Percentiles rank a stretch among this genome's conserved stretches.
Evolutionary conservation across 2,888 invertebrate genomes (phyloP).

Genomic region (Palloptera scutellata): DNA sequence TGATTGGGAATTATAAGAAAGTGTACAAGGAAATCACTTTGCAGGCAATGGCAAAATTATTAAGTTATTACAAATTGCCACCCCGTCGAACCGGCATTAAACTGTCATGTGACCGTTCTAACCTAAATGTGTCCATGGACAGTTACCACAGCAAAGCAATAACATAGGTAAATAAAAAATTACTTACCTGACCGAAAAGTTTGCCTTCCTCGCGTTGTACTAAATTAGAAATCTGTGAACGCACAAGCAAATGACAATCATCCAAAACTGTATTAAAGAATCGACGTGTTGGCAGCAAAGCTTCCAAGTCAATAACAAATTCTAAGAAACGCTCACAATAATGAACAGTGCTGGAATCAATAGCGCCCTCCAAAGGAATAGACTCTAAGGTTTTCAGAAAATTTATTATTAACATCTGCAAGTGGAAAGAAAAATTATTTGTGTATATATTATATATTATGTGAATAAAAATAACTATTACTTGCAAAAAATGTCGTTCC

Average conservation of each 20-base stretch:
- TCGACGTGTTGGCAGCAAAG: slow-evolving; percentile 91
- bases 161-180: too few relatives aligned
- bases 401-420: slow-evolving; percentile 76
- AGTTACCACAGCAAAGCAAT: too few relatives aligned
- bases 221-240: slow-evolving; percentile 83
- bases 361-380: slow-evolving; percentile 72
- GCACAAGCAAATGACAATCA: slow-evolving; percentile 91
- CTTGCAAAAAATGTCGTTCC: slow-evolving; percentile 86
- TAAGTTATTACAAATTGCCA: too few relatives aligned
- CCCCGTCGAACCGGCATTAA: too few relatives aligned
- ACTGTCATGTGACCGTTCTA: too few relatives aligned
- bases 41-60: too few relatives aligned
- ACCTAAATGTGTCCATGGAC: too few relatives aligned
- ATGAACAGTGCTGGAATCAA: slow-evolving; percentile 68
- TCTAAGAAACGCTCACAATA: slow-evolving; percentile 97
- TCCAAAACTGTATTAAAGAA: slow-evolving; percentile 97
- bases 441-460: not conserved
- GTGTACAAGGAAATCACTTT: too few relatives aligned
- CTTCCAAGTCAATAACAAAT: slow-evolving; percentile 94
- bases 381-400: slow-evolving; percentile 84
- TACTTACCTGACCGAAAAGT: slow-evolving; percentile 87
- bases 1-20: too few relatives aligned
- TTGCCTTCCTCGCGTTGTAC: slow-evolving; percentile 82
- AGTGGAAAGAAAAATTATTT: not conserved
- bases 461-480: slow-evolving; percentile 20